Conservation (phyloP, 2,113 vertebrate species). For the Leucopsar rothschildi region DNA sequence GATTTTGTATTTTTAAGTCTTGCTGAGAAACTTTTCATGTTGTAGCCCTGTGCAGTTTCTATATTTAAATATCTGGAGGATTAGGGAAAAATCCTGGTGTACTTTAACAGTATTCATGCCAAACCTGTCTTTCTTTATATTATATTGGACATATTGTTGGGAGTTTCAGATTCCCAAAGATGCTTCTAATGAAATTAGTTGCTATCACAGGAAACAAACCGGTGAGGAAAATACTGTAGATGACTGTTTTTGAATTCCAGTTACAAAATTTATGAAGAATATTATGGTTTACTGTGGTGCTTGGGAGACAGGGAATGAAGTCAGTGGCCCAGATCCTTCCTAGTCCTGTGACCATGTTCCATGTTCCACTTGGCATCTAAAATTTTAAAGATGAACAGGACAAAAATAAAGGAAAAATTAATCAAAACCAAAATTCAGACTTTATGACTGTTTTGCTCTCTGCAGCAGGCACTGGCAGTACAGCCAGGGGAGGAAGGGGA, state of each 20-base stretch:
- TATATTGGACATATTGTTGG: not conserved
- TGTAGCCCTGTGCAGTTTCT: not conserved
- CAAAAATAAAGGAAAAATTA: not conserved
- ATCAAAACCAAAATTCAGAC: not conserved
- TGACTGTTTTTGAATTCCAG: not conserved
- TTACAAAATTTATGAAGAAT: not conserved
- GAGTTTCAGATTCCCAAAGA: not conserved
- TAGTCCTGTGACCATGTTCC: not conserved
- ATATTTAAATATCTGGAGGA: not conserved
- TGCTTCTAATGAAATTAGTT: not conserved
- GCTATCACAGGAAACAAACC: not conserved
- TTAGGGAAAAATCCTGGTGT: not conserved
- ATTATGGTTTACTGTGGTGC: not conserved
- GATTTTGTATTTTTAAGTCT: not conserved
- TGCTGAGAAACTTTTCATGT: not conserved
- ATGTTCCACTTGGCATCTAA: not conserved
- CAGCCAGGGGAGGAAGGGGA: not conserved
- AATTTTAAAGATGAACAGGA: not conserved
- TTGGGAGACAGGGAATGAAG: not conserved
- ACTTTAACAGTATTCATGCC: not conserved
- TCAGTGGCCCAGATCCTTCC: not conserved
- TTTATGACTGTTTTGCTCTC: not conserved
- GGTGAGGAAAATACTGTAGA: not conserved
- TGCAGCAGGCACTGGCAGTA: accelerated
- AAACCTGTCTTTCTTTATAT: not conserved